phyloP scores from a whole-genome alignment of 2,797 vertebrate species.

The Masticophis lateralis region DNA sequence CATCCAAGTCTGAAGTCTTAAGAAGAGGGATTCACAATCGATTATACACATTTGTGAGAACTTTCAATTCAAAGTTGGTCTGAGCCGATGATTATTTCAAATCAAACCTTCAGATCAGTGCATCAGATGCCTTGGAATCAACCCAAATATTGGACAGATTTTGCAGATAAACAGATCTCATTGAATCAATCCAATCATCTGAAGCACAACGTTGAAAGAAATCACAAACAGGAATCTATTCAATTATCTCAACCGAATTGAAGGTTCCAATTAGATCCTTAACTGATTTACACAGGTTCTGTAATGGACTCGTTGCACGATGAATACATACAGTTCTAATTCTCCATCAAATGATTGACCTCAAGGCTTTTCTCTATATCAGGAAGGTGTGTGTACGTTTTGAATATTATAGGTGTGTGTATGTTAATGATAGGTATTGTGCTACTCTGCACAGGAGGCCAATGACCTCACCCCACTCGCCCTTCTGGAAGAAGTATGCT shows the following conservation, averaged over 20 bases:
- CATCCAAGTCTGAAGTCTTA: background rate
- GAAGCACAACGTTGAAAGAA: background rate
- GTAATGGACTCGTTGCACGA: background rate
- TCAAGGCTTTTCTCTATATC: background rate
- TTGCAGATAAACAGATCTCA: background rate
- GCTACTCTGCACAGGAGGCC: conserved; percentile 69
- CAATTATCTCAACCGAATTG: background rate
- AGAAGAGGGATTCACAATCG: background rate
- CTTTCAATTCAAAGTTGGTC: background rate
- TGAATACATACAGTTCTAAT: background rate
- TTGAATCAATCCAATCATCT: background rate
- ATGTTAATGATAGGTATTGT: background rate
- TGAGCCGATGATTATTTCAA: background rate
- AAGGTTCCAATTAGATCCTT: background rate
- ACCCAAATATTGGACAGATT: background rate
- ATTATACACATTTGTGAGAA: background rate
- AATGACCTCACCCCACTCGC: conserved; percentile 76
- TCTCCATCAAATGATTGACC: background rate
- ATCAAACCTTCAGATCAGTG: background rate
- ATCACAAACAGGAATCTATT: background rate
- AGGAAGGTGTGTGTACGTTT: background rate
- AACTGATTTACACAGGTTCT: background rate
- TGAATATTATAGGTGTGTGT: no score
- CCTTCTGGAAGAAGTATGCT: conserved; percentile 86
- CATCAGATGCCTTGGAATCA: background rate